phyloP scores from a whole-genome alignment of 2,113 vertebrate genomes.

The Progne subis region DNA sequence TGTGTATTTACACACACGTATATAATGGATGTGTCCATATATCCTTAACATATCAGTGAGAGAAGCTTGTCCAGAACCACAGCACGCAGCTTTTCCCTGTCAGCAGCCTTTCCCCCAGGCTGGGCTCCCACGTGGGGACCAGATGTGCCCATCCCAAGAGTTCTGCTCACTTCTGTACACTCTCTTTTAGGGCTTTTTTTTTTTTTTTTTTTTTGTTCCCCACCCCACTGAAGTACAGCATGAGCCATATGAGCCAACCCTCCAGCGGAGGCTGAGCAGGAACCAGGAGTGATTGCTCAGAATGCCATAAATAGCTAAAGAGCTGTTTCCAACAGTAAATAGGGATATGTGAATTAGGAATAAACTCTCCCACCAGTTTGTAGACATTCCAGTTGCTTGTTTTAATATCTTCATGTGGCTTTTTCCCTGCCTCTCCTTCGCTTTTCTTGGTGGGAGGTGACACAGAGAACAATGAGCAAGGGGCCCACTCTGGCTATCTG shows the following conservation, averaged over 20 bases:
- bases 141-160: constrained; percentile 24
- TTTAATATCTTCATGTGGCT: constrained; percentile 51
- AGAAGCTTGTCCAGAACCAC: not conserved
- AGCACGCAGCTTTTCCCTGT: not conserved
- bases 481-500: constrained; percentile 4
- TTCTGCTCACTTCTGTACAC: not conserved
- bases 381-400: constrained; percentile 30
- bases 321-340: not conserved
- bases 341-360: not conserved
- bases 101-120: not conserved
- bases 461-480: not conserved
- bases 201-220: not conserved
- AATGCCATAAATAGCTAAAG: not conserved
- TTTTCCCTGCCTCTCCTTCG: rapidly evolving
- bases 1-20: not conserved
- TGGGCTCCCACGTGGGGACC: not conserved
- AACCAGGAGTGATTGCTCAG: not conserved
- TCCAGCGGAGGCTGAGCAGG: not conserved
- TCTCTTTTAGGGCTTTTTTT: not conserved
- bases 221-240: not conserved
- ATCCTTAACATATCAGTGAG: not conserved
- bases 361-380: not conserved
- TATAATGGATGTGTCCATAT: not conserved
- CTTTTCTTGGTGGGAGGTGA: constrained; percentile 56
- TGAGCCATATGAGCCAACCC: not conserved